phyloP scores from a whole-genome alignment of 1,140 invertebrate genomes.

The Mylabris phalerata region DNA sequence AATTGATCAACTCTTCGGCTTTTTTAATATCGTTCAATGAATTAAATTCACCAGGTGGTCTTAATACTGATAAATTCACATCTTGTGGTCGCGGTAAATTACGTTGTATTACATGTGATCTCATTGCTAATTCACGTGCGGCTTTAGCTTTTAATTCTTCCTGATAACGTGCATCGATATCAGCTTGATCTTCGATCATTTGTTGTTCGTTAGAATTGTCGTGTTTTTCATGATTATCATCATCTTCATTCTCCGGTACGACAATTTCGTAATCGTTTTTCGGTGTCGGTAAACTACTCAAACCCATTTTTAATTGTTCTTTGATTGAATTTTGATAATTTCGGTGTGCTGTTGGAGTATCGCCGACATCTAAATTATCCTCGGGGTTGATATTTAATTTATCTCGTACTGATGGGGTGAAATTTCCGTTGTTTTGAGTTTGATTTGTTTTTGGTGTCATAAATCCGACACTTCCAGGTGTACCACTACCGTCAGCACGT shows the following conservation, averaged over 20 bases:
- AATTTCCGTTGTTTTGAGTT: conserved; percentile 25
- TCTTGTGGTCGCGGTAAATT: conserved; percentile 82
- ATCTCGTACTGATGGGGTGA: conserved; percentile 71
- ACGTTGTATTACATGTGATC: conserved; percentile 86
- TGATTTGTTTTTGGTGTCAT: conserved; percentile 42
- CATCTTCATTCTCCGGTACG: conserved; percentile 78
- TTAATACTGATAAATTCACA: conserved; percentile 73
- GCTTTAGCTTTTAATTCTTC: conserved; percentile 49
- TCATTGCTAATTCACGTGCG: conserved; percentile 63
- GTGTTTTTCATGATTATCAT: conserved; percentile 44
- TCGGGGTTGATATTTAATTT: conserved; percentile 94
- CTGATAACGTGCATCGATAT: conserved; percentile 69
- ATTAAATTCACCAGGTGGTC: conserved; percentile 63
- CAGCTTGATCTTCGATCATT: conserved; percentile 77
- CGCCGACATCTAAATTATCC: conserved; percentile 60
- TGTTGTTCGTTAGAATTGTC: conserved; percentile 18
- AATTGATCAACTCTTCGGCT: conserved; percentile 95
- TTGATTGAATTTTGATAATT: conserved; percentile 58
- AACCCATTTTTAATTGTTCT: conserved; percentile 66
- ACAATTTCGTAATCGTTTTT: conserved; percentile 99
- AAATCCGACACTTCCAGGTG: conserved; percentile 47
- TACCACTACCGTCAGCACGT: conserved; percentile 41
- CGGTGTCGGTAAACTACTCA: conserved; percentile 78
- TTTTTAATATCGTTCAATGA: conserved; percentile 83
- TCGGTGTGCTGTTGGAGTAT: conserved; percentile 56